Percentiles rank a stretch among this genome's conserved stretches.
These are phyloP conservation scores for Xanthostigma xanthostigma DNA, from an alignment of 2,888 invertebrate genomes.

Conservation along the genomic window DNA sequence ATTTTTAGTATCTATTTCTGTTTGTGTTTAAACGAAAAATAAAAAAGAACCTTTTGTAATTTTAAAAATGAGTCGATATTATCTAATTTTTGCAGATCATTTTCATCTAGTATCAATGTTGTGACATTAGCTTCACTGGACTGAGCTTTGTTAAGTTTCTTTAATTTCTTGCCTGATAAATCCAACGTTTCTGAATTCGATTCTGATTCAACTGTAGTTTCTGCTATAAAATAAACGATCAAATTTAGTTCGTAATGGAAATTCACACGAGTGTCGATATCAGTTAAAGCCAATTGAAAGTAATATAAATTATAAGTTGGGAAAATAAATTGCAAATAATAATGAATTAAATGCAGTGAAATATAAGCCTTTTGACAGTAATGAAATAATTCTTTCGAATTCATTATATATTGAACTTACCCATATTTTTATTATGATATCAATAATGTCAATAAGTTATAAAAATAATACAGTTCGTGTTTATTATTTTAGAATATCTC, in stretches of 20 bases:
- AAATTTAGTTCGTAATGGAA: background rate
- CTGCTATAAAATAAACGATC: conserved; percentile 13
- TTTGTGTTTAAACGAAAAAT: conserved; percentile 4
- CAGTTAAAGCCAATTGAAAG: no score
- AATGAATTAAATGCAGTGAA: no score
- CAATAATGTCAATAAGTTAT: no score
- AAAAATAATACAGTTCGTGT: background rate
- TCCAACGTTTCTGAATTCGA: conserved; percentile 43
- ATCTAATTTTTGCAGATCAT: conserved; percentile 75
- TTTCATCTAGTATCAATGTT: conserved; percentile 66
- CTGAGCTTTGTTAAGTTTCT: conserved; percentile 63
- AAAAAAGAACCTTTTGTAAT: conserved; percentile 50
- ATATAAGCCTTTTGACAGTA: no score
- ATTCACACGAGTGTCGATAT: background rate
- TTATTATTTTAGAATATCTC: background rate
- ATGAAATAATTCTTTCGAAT: no score
- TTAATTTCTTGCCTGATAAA: conserved; percentile 63
- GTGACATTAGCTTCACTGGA: conserved; percentile 52
- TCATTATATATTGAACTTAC: no score
- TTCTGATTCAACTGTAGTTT: conserved; percentile 13
- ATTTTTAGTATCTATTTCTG: conserved; percentile 4
- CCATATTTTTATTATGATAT: no score
- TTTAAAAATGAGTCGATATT: conserved; percentile 70
- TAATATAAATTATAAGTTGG: no score
- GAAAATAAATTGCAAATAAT: no score